These are phyloP conservation scores for Diadophis punctatus DNA, from an alignment of 2,113 vertebrate species.

Conservation along the genomic window DNA sequence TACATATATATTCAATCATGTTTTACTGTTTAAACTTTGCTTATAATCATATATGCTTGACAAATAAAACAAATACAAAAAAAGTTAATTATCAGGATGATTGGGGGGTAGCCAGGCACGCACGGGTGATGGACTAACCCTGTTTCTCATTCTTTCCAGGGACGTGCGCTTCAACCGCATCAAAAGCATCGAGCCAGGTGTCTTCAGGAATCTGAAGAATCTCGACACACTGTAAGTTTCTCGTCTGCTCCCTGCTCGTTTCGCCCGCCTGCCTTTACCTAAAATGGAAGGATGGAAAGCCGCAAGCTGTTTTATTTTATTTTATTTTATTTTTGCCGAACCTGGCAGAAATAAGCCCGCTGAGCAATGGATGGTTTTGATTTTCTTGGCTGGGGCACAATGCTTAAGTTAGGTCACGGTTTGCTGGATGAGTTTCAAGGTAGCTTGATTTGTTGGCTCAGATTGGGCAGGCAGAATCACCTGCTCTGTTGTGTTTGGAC, in stretches of 20 bases:
- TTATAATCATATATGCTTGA: no score
- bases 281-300: no score
- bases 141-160: conserved; percentile 63
- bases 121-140: not conserved
- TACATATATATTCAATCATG: no score
- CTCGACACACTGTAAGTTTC: conserved; percentile 87
- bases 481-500: not conserved
- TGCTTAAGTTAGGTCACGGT: not conserved
- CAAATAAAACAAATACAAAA: no score
- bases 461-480: not conserved
- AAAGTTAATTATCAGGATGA: not conserved
- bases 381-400: not conserved
- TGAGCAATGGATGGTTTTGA: not conserved
- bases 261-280: no score
- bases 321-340: not conserved
- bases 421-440: not conserved
- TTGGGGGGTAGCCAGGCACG: no score
- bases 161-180: conserved; percentile 92
- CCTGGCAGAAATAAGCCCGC: not conserved
- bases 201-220: conserved; percentile 80
- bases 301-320: no score
- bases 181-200: conserved; percentile 79
- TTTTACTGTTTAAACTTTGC: no score
- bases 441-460: not conserved
- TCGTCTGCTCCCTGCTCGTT: no score